Conservation (phyloP, 2,113 vertebrate species). For the Zeus faber region DNA sequence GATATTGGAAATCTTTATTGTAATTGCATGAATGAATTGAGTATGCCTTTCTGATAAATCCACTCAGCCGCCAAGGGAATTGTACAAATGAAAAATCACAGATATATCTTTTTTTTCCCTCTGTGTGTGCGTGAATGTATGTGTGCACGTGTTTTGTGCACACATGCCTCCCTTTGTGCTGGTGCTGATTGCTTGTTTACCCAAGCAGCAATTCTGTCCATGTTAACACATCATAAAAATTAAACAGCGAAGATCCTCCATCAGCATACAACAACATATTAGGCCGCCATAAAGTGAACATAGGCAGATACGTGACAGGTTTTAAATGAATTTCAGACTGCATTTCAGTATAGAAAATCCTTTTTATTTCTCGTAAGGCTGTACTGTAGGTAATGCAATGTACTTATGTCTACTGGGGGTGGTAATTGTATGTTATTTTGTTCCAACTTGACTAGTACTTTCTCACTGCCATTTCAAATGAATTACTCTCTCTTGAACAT, state of each 20-base stretch:
- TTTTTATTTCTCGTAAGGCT: slow-evolving; percentile 74
- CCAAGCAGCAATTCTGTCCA: slow-evolving; percentile 49
- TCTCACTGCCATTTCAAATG: slow-evolving; percentile 49
- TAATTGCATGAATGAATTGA: slow-evolving; percentile 72
- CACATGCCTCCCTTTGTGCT: neutral
- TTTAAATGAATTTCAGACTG: slow-evolving; percentile 54
- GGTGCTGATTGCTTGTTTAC: slow-evolving; percentile 62
- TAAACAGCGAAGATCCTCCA: slow-evolving; percentile 46
- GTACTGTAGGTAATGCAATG: slow-evolving; percentile 52
- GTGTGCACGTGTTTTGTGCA: neutral
- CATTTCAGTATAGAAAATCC: slow-evolving; percentile 71
- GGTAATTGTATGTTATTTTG: slow-evolving; percentile 53
- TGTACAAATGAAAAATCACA: slow-evolving; percentile 61
- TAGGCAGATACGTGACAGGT: slow-evolving; percentile 34
- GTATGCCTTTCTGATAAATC: slow-evolving; percentile 62
- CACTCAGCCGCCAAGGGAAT: slow-evolving; percentile 53
- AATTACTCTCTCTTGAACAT: no score
- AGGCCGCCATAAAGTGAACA: slow-evolving; percentile 38
- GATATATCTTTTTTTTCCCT: slow-evolving; percentile 52
- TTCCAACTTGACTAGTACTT: slow-evolving; percentile 54
- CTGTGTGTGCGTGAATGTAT: slow-evolving; percentile 18
- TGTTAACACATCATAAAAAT: slow-evolving; percentile 56
- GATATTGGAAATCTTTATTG: slow-evolving; percentile 69
- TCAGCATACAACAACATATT: slow-evolving; percentile 48
- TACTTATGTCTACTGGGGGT: slow-evolving; percentile 66